Base-by-base conservation (phyloP, 2,888 invertebrate genomes). In the Cryptus viduatorius region DNA sequence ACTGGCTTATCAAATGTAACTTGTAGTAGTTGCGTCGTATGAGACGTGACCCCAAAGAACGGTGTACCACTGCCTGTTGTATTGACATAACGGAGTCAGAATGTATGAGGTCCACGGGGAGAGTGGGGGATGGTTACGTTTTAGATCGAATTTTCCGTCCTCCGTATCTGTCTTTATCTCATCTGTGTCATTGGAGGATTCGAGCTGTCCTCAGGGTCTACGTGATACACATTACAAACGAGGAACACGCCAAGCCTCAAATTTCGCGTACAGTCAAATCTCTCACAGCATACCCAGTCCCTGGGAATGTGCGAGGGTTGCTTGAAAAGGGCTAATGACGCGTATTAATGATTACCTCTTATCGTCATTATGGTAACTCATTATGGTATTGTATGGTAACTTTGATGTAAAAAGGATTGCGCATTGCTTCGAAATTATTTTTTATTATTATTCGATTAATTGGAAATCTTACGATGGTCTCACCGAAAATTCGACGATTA, bases 191-290 rank as follows among this genome's bases (percentile, higher is more conserved):
- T 44, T 44, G 56, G 56, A 44, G n/a, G 50, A 72, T 42, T 56
- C 44, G n/a, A 72, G 24, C 42, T 24, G 24, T 44, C 44, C 42
- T 59, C 8, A 8, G 53, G 56, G 42, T 16, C 14, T 42, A 42
- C 44, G 56, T 24, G 56, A 59, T 59, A 59, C 44, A 42, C 14
- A 37, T 72, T 42, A 44, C 72, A 50, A 48, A 69, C 50, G 53
- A 24, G 24, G 19, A 42, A 19, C 16, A 37, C 42, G 19, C 48
- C n/a, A 48, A 12, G 14, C n/a, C 42, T 64, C 31, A 4, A 37
- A 48, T 48, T 12, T 48, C n/a, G 16, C 64, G 7, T 37, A 37
- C 37, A 37, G 37, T 37, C 0, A 37, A 8, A 37, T 37, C 37
- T 37, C 37, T 4, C 37, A 37, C 37, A 37, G 37, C 37, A 7